These are phyloP conservation scores for Stichopus horrens DNA, from an alignment of 53 echinoderm and acorn worm species.

Conservation along the genomic window DNA sequence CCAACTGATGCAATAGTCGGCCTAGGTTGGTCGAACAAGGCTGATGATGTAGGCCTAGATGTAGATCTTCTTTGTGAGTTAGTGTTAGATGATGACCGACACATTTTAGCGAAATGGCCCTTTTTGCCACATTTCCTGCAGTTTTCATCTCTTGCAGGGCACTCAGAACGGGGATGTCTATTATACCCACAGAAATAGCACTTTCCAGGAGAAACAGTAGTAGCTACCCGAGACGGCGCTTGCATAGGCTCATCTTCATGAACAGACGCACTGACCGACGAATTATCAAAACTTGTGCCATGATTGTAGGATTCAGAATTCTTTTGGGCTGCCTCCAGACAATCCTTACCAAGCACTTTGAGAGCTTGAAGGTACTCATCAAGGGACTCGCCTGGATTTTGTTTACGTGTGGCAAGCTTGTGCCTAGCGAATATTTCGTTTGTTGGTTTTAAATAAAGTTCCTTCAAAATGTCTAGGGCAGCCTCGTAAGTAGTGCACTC, in stretches of 20 bases:
- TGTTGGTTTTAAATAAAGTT: constrained; percentile 32
- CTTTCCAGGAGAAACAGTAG: neutral
- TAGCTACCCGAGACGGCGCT: neutral
- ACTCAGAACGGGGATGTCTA: constrained; percentile 13
- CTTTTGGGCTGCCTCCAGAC: neutral
- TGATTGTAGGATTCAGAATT: neutral
- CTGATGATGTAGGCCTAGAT: constrained; percentile 26
- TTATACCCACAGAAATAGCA: constrained; percentile 23
- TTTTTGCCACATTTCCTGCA: constrained; percentile 20
- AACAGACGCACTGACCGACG: neutral
- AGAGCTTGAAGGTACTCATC: constrained; percentile 28
- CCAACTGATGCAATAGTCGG: constrained; percentile 36
- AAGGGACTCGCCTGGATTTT: constrained; percentile 5
- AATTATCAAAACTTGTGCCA: neutral
- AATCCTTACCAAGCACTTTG: constrained; percentile 19
- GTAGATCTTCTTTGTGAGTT: neutral
- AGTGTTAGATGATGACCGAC: neutral
- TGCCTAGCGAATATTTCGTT: constrained; percentile 45
- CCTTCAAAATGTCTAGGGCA: constrained; percentile 35
- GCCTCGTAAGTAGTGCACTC: constrained; percentile 43
- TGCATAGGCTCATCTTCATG: neutral
- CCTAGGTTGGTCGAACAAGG: constrained; percentile 37
- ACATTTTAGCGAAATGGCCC: neutral
- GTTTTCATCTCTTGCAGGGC: constrained; percentile 23
- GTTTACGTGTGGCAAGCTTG: neutral